Evolutionary conservation across 2,888 invertebrate species (phyloP).

Genomic region (Mimachlamys varia): DNA sequence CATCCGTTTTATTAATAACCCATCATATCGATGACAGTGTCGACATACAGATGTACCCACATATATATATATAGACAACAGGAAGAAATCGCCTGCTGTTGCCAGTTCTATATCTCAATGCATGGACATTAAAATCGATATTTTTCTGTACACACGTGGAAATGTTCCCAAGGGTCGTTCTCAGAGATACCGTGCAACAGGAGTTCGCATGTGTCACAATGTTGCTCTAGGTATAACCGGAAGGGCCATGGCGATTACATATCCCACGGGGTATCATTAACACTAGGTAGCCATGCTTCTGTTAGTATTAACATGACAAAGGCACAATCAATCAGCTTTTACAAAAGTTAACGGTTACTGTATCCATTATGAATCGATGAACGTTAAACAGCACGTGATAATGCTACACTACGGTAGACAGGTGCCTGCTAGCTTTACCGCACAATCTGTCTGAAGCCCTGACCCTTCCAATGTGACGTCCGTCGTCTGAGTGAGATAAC

Average conservation of each 20-base stretch:
- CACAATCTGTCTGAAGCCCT: too few species aligned
- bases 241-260: neutral
- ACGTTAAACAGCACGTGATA: too few species aligned
- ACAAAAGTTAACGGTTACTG: neutral
- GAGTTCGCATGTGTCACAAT: neutral
- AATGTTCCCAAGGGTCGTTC: neutral
- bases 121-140: conserved; percentile 6
- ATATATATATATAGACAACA: neutral
- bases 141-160: neutral
- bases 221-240: neutral
- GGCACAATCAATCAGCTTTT: neutral
- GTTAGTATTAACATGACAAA: neutral
- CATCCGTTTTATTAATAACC: neutral
- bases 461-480: too few species aligned
- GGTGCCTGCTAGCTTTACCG: too few species aligned
- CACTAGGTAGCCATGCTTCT: neutral
- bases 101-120: neutral
- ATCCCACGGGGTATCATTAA: neutral
- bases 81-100: neutral
- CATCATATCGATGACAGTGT: neutral
- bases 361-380: neutral
- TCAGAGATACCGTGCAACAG: neutral
- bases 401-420: too few species aligned
- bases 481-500: too few species aligned
- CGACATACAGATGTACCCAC: neutral